These are phyloP conservation scores for Pogonocherus hispidulus DNA, from an alignment of 2,888 invertebrate species.

Conservation along the genomic window DNA sequence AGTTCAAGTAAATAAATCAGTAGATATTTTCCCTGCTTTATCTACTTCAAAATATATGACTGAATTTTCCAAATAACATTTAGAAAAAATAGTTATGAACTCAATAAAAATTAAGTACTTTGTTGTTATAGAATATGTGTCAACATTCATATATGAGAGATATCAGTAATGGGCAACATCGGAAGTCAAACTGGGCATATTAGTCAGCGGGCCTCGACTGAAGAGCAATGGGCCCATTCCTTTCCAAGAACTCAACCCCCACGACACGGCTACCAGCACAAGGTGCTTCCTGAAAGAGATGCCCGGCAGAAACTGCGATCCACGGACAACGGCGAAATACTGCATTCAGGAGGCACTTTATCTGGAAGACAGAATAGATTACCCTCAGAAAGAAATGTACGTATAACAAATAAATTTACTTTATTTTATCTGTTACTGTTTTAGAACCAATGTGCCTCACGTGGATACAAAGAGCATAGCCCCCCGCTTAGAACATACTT, in stretches of 20 bases:
- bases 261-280: conserved; percentile 55
- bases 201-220: conserved; percentile 48
- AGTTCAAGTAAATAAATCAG: no score
- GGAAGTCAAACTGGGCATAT: conserved; percentile 64
- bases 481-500: conserved; percentile 46
- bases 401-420: conserved; percentile 6
- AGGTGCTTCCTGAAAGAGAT: conserved; percentile 79
- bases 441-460: conserved; percentile 29
- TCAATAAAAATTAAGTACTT: background rate
- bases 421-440: conserved; percentile 7
- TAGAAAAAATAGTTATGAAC: no score
- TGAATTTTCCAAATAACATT: no score
- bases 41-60: no score
- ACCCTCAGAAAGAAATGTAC: conserved; percentile 40
- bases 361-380: conserved; percentile 73
- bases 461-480: conserved; percentile 35
- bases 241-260: conserved; percentile 59
- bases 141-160: conserved; percentile 12
- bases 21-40: no score
- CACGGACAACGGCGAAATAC: conserved; percentile 86
- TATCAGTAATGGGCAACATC: conserved; percentile 65
- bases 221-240: conserved; percentile 62
- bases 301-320: conserved; percentile 76
- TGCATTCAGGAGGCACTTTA: conserved; percentile 87
- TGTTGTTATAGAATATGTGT: conserved; percentile 44